These are phyloP conservation scores for Enteromius radiatus DNA, from an alignment of 2,797 vertebrate species.

Conservation along the genomic window DNA sequence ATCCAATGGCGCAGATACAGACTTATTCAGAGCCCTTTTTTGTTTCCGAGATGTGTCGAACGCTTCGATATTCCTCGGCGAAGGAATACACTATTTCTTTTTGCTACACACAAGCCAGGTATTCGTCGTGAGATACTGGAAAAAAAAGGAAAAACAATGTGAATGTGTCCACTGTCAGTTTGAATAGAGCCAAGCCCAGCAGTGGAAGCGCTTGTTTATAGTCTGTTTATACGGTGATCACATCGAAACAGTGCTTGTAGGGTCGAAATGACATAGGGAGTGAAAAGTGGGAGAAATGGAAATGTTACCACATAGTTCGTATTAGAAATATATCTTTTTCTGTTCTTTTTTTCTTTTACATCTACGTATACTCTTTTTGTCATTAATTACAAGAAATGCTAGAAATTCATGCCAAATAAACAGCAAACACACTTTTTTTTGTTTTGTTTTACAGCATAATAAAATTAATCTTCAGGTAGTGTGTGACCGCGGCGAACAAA, in stretches of 20 bases:
- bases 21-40: slow-evolving; percentile 41
- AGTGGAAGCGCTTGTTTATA: slow-evolving; percentile 86
- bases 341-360: slow-evolving; percentile 41
- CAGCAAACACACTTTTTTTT: slow-evolving; percentile 46
- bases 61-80: slow-evolving; percentile 15
- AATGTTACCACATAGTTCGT: slow-evolving; percentile 73
- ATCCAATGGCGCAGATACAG: neutral
- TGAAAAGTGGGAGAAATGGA: slow-evolving; percentile 32
- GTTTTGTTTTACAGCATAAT: slow-evolving; percentile 57
- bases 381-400: slow-evolving; percentile 60
- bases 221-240: slow-evolving; percentile 81
- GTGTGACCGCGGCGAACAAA: slow-evolving; percentile 60
- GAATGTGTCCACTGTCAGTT: slow-evolving; percentile 49
- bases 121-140: slow-evolving; percentile 18
- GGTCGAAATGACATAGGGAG: slow-evolving; percentile 29
- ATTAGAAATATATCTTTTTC: slow-evolving; percentile 71
- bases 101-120: slow-evolving; percentile 50
- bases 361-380: slow-evolving; percentile 56
- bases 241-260: slow-evolving; percentile 77
- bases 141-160: neutral
- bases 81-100: slow-evolving; percentile 23
- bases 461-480: slow-evolving; percentile 66
- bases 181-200: slow-evolving; percentile 77
- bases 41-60: slow-evolving; percentile 25
- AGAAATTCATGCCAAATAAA: slow-evolving; percentile 52